Evolutionary conservation across 2,888 invertebrate species (phyloP).

Genomic region (Eurytoma adleriae): DNA sequence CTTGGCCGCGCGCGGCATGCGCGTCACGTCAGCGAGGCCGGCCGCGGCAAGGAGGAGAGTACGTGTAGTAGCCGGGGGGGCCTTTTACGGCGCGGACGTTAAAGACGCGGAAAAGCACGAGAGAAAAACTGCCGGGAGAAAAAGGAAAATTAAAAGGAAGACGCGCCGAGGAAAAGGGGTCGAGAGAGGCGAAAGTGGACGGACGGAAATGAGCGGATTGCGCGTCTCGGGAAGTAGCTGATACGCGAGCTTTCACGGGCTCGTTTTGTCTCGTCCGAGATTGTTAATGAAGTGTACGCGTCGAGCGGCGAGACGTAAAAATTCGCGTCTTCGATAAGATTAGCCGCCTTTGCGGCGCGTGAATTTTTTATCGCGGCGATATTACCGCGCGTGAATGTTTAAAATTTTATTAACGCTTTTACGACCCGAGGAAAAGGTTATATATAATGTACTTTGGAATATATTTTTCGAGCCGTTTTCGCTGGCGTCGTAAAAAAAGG

Average conservation of each 20-base stretch:
- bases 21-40: conserved; percentile 32
- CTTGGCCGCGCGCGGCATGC: conserved; percentile 32
- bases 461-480: too few relatives aligned
- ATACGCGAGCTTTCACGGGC: neutral
- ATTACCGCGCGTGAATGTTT: too few relatives aligned
- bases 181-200: neutral
- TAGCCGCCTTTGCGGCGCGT: too few relatives aligned
- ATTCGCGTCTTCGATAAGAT: too few relatives aligned
- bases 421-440: too few relatives aligned
- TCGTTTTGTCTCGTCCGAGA: neutral
- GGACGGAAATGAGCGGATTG: neutral
- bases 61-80: conserved; percentile 13
- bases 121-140: neutral
- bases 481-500: too few relatives aligned
- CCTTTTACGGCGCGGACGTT: conserved; percentile 33
- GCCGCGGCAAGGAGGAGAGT: neutral
- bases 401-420: too few relatives aligned
- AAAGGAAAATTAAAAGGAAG: conserved; percentile 2
- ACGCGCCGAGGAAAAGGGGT: neutral
- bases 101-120: conserved; percentile 39
- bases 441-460: too few relatives aligned
- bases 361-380: too few relatives aligned
- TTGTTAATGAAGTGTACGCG: conserved; percentile 15
- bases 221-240: conserved; percentile 10
- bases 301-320: neutral